Conservation (phyloP, 2,797 vertebrate species). For the Rhyacichthys aspro region DNA sequence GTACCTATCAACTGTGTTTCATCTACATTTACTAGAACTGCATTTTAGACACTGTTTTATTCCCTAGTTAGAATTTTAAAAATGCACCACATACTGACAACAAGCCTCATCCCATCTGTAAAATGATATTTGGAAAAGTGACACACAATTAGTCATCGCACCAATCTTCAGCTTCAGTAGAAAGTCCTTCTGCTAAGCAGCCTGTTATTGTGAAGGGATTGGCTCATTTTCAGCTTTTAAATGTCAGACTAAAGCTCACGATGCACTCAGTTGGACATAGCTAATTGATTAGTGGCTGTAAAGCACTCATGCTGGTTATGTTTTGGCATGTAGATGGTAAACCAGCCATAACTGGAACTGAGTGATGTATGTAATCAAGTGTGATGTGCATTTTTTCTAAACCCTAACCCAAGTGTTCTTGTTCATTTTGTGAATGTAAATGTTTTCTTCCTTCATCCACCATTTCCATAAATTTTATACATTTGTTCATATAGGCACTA, state of each 20-base stretch:
- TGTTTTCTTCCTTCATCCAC: not conserved
- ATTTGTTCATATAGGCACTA: not conserved
- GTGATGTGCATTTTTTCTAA: no score
- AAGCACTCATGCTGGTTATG: no score
- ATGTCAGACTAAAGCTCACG: constrained; percentile 21
- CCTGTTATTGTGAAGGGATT: constrained; percentile 15
- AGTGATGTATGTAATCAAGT: no score
- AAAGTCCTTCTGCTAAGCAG: constrained; percentile 28
- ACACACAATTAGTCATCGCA: constrained; percentile 12
- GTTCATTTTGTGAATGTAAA: no score
- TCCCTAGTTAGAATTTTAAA: no score
- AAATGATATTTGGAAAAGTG: not conserved
- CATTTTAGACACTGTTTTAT: no score
- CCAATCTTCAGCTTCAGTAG: constrained; percentile 10
- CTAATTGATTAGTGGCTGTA: constrained; percentile 18
- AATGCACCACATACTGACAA: no score
- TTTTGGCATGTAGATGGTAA: not conserved
- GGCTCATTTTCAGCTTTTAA: constrained; percentile 25
- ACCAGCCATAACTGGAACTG: no score
- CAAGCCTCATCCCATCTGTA: not conserved
- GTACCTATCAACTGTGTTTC: no score
- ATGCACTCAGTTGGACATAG: constrained; percentile 34
- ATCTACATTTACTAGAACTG: no score
- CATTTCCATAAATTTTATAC: not conserved
- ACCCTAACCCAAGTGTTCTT: no score